Percentiles rank a stretch among this genome's conserved stretches.
These are phyloP conservation scores for Paraescarpia echinospica DNA, from an alignment of 1,140 invertebrate genomes.

Conservation along the genomic window DNA sequence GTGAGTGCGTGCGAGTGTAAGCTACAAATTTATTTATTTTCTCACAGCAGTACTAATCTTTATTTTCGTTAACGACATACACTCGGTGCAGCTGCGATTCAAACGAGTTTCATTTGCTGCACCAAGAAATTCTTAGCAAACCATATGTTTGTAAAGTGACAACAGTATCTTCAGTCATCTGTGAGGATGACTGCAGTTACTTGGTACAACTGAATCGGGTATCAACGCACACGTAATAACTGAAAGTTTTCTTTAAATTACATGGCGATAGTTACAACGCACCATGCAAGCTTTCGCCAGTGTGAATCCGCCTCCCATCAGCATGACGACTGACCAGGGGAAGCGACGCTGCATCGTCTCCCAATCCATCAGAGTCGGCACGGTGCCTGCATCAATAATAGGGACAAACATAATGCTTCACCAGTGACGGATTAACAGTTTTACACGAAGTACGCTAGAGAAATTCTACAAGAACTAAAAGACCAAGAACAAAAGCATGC, in stretches of 20 bases:
- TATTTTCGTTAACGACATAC: too few relatives aligned
- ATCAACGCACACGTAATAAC: background rate
- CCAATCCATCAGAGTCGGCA: conserved; percentile 49
- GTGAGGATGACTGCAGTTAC: background rate
- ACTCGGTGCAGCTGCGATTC: background rate
- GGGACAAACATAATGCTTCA: background rate
- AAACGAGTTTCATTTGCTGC: background rate
- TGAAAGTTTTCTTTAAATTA: too few relatives aligned
- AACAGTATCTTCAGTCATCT: background rate
- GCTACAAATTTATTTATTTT: background rate
- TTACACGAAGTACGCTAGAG: too few relatives aligned
- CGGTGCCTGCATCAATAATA: conserved; percentile 26
- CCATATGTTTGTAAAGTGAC: too few relatives aligned
- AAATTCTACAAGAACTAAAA: too few relatives aligned
- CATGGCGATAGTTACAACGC: background rate
- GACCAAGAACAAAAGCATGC: too few relatives aligned
- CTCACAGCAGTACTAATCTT: background rate
- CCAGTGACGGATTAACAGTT: background rate
- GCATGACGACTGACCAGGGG: conserved; percentile 59
- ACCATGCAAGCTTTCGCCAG: conserved; percentile 63
- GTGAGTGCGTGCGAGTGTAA: background rate
- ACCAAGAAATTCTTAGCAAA: background rate
- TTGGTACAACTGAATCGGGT: background rate
- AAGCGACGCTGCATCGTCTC: conserved; percentile 46
- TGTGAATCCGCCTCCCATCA: conserved; percentile 78